These are phyloP conservation scores for Muntiacus reevesi DNA, from an alignment of 2,113 vertebrate species.

Conservation along the genomic window DNA sequence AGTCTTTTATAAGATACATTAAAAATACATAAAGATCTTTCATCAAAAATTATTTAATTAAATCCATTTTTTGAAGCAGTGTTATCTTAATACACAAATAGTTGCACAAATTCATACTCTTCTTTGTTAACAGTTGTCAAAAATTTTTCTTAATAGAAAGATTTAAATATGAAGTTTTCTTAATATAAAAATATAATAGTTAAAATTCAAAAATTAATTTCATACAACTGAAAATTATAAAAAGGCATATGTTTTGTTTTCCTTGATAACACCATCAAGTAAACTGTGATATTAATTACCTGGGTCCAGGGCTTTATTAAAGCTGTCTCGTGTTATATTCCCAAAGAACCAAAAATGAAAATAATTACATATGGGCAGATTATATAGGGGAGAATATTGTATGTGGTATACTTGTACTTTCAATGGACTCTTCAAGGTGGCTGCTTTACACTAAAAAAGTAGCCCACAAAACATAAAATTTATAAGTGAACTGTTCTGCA, in stretches of 20 bases:
- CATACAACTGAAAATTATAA: background rate
- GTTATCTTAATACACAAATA: slow-evolving; percentile 3
- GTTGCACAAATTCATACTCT: background rate
- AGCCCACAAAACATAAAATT: slow-evolving; percentile 20
- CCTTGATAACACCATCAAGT: background rate
- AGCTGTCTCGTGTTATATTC: background rate
- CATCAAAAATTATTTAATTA: background rate
- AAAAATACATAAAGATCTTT: background rate
- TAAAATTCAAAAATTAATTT: slow-evolving; percentile 40
- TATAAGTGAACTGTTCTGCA: background rate
- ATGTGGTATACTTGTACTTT: background rate
- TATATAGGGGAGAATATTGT: background rate
- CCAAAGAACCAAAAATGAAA: slow-evolving; percentile 24
- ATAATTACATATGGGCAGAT: background rate
- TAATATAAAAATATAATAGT: background rate
- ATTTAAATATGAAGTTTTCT: background rate
- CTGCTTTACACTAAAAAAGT: slow-evolving; percentile 27
- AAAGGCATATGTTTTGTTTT: background rate
- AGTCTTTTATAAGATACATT: background rate
- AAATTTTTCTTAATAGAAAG: slow-evolving; percentile 25
- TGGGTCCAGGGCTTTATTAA: background rate
- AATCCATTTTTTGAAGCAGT: slow-evolving; percentile 3
- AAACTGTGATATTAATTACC: slow-evolving; percentile 16
- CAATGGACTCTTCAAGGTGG: background rate
- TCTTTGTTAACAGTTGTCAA: background rate